Base-by-base conservation (phyloP, 2,888 invertebrate species). In the Pristionchus entomophagus region DNA sequence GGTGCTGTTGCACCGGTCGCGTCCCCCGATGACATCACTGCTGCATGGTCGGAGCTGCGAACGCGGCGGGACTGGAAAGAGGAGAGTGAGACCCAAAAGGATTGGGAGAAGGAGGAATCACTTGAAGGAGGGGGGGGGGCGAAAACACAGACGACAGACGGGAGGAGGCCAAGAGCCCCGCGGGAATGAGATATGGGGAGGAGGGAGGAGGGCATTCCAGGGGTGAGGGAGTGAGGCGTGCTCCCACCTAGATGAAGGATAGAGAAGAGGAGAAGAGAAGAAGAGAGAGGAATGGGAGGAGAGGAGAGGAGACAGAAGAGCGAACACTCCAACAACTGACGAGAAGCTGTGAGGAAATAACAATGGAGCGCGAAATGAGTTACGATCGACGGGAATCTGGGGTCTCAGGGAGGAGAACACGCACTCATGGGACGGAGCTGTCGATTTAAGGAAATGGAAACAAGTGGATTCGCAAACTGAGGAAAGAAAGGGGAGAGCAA, bases 401-500 rank as follows among this genome's bases (percentile, higher is more conserved):
- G n/a, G 73, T 14, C 3, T 45, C 10, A 73, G 45, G n/a, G 8
- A 45, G 41, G 41, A 73, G 73, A 73, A 73, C 41, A 35, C 32
- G 14, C 0, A 29, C 10, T 59, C 5, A n/a, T 41, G 14, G 19
- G 41, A 38, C 56, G 8, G 41, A 41, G 45, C 12, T 41, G 45
- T 41, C 73, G n/a, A 73, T 73, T 45, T 41, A 35, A 26, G 73
- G 73, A 73, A 73, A 41, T 73, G 73, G 73, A 73, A 73, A 73
- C 73, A 73, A 73, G 73, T 73, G 73, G 73, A 73, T 73, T 73
- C 73, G 73, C 73, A 26, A 73, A 73, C 73, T 73, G 41, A 73
- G 73, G 41, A 73, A 19, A 35, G 22, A 65, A 65, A 65, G 35
- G 59, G 8, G 38, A 65, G 26, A 73, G 45, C 73, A 73, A 73